Evolutionary conservation across 2,113 vertebrate genomes (phyloP).

Genomic region (Pelobates fuscus): DNA sequence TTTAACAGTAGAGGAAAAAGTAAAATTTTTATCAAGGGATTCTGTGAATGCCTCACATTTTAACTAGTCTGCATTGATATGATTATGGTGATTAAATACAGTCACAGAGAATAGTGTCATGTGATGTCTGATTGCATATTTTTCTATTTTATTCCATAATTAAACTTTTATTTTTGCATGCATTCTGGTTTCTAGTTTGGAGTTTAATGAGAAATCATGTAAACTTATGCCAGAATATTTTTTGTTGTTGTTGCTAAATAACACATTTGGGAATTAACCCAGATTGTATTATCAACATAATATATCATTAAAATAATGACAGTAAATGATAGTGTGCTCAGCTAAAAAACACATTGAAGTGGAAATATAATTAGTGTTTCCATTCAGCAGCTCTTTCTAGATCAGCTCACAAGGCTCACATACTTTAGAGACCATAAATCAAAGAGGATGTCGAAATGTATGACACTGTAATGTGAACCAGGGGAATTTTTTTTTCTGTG

Average conservation of each 20-base stretch:
- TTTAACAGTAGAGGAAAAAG: conserved; percentile 12
- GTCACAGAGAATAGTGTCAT: conserved; percentile 8
- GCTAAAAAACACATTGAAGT: conserved; percentile 61
- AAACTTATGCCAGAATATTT: conserved; percentile 52
- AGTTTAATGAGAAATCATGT: conserved; percentile 53
- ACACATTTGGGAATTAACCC: conserved; percentile 58
- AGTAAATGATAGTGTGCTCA: conserved; percentile 64
- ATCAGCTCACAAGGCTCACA: conserved; percentile 57
- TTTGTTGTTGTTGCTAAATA: conserved; percentile 51
- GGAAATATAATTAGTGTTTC: conserved; percentile 66
- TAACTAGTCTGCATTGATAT: conserved; percentile 11
- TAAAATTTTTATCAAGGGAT: conserved; percentile 32
- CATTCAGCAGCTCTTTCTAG: conserved; percentile 54
- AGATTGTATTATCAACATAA: conserved; percentile 63
- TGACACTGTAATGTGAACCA: neutral
- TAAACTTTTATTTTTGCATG: conserved; percentile 37
- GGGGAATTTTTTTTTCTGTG: too few relatives aligned
- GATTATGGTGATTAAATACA: conserved; percentile 36
- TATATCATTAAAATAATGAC: conserved; percentile 68
- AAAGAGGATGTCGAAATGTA: conserved; percentile 14
- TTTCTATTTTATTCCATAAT: conserved; percentile 36
- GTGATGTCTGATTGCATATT: conserved; percentile 10
- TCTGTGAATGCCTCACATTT: neutral
- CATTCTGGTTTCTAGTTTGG: conserved; percentile 48
- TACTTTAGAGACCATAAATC: conserved; percentile 51